Evolutionary conservation across 1,140 invertebrate genomes (phyloP).

Genomic region (Ostrea edulis): DNA sequence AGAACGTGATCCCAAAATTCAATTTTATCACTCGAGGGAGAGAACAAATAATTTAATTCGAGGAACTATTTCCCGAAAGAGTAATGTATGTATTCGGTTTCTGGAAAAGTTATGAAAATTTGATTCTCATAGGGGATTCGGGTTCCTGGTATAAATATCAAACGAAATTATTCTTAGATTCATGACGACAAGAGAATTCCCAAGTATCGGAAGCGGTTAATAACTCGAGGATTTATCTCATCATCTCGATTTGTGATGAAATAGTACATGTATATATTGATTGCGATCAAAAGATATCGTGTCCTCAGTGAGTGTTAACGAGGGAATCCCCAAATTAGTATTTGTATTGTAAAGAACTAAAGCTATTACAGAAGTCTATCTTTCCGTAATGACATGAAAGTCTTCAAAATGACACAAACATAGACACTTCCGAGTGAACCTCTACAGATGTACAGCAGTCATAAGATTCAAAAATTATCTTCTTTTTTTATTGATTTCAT

Average conservation of each 20-base stretch:
- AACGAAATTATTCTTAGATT: conserved; percentile 22
- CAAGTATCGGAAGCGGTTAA: neutral
- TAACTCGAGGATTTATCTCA: neutral
- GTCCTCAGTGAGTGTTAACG: neutral
- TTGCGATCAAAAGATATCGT: neutral
- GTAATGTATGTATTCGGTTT: conserved; percentile 10
- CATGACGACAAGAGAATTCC: conserved; percentile 12
- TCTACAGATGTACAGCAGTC: too few species aligned
- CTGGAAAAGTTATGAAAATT: conserved; percentile 21
- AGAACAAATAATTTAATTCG: conserved; percentile 35
- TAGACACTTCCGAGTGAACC: too few species aligned
- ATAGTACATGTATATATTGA: neutral
- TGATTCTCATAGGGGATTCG: neutral
- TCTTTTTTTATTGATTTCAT: too few species aligned
- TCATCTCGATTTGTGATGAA: neutral
- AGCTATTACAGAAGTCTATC: too few species aligned
- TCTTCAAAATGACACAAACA: too few species aligned
- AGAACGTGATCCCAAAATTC: conserved; percentile 23
- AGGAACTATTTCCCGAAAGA: conserved; percentile 11
- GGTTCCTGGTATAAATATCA: conserved; percentile 5
- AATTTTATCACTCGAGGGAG: neutral
- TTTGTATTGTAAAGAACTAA: too few species aligned
- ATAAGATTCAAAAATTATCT: too few species aligned
- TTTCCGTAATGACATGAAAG: too few species aligned
- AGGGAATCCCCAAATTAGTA: neutral